These are phyloP conservation scores for Caradrina kadenii DNA, from an alignment of 2,888 invertebrate genomes.

Conservation along the genomic window DNA sequence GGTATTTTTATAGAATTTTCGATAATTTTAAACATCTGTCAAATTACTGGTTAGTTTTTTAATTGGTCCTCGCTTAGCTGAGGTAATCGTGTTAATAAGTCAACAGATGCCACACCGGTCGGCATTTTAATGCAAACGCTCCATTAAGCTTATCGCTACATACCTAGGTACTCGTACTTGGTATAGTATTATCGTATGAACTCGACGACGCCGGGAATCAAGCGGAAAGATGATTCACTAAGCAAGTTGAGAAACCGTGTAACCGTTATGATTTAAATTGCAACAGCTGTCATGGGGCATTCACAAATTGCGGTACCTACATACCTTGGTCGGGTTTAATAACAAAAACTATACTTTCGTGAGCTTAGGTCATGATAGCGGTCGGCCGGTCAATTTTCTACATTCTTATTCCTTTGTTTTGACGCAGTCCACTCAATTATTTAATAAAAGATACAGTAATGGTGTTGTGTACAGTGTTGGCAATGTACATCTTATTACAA, in stretches of 20 bases:
- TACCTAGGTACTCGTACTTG: slow-evolving; percentile 51
- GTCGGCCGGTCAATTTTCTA: background rate
- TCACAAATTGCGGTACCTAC: slow-evolving; percentile 84
- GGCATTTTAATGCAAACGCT: slow-evolving; percentile 65
- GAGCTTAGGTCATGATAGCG: slow-evolving; percentile 18
- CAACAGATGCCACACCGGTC: slow-evolving; percentile 57
- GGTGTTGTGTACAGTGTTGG: background rate
- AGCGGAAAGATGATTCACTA: slow-evolving; percentile 88
- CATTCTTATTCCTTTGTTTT: slow-evolving; percentile 4
- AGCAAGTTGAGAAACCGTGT: slow-evolving; percentile 79
- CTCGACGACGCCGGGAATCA: slow-evolving; percentile 76
- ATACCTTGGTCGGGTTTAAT: slow-evolving; percentile 72
- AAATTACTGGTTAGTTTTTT: slow-evolving; percentile 27
- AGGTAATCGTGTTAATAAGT: slow-evolving; percentile 50
- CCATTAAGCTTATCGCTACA: slow-evolving; percentile 61
- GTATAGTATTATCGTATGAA: slow-evolving; percentile 61
- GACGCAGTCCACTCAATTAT: background rate
- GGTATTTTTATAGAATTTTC: slow-evolving; percentile 16
- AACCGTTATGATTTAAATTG: slow-evolving; percentile 89
- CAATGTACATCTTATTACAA: background rate
- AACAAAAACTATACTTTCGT: slow-evolving; percentile 45
- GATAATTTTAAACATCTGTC: slow-evolving; percentile 34
- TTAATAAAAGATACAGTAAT: too few relatives aligned
- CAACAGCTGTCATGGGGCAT: slow-evolving; percentile 83
- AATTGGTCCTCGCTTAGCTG: slow-evolving; percentile 40